Conservation (phyloP, 2,888 invertebrate species). For the Dysmachus trigonus region DNA sequence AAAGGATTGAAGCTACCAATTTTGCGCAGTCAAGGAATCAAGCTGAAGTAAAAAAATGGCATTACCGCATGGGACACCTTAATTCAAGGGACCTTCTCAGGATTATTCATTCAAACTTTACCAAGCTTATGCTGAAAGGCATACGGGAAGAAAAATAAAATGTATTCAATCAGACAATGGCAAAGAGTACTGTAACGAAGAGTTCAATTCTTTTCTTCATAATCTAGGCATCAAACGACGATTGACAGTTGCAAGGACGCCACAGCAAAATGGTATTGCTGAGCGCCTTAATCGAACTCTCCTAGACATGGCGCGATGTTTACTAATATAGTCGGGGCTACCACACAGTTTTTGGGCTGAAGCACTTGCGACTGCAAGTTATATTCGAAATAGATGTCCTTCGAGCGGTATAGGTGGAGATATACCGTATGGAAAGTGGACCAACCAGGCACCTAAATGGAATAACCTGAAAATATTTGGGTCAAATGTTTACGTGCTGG, state of each 20-base stretch:
- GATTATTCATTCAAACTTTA: conserved; percentile 37
- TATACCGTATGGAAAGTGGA: conserved; percentile 49
- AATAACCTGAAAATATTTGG: not conserved
- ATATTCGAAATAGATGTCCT: conserved; percentile 42
- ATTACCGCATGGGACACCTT: not conserved
- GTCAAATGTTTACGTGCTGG: not conserved
- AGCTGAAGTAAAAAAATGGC: not conserved
- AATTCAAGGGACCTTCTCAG: not conserved
- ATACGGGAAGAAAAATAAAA: conserved; percentile 43
- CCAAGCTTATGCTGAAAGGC: conserved; percentile 38
- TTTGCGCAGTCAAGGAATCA: not conserved
- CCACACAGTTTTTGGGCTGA: conserved; percentile 51
- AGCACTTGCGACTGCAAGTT: conserved; percentile 42
- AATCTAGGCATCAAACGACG: conserved; percentile 14
- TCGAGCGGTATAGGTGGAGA: not conserved
- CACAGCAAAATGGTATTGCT: conserved; percentile 41
- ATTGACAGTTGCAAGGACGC: not conserved
- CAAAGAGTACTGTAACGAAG: not conserved
- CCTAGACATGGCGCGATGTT: conserved; percentile 51
- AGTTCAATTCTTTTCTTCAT: not conserved
- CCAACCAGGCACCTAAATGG: not conserved
- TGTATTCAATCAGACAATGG: conserved; percentile 33
- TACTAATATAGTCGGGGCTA: conserved; percentile 52
- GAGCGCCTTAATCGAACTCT: conserved; percentile 33
- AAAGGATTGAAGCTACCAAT: not conserved